Evolutionary conservation across 2,888 invertebrate species (phyloP), one percentile per base, ranked within the genome.

Genomic region (Heliothis peltigera): DNA sequence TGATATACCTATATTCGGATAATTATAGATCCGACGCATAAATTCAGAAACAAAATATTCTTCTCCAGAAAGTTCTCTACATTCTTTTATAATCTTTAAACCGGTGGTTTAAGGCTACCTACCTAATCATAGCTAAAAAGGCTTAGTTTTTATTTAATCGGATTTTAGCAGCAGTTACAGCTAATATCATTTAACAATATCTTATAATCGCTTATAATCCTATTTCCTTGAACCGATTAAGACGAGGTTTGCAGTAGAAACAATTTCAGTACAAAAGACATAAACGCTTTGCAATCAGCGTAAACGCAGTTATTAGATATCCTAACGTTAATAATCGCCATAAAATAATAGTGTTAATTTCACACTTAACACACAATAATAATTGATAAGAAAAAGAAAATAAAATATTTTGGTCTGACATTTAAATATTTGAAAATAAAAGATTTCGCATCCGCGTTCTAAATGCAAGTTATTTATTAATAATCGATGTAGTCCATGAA

Each of bases 181-280:
- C 21, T 46, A 46, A 21, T 19, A n/a, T 39, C 4, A n/a, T 39
- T n/a, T 5, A 39, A 39, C 39, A 39, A 39, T 39, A n/a, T 15
- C 5, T n/a, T n/a, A n/a, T n/a, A n/a, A n/a, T 39, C 39, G n/a
- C n/a, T 39, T 15, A n/a, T n/a, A 18, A 44, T 8, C 21, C 18
- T 8, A 22, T n/a, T 35, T 18, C 19, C 25, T 32, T 17, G 1
- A 12, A 8, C 47, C n/a, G 18, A 10, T 39, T 15, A 49, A 54
- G 17, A 35, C 25, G 1, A 8, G 17, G 42, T 61, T 52, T 0
- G 12, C 15, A 56, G 10, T 42, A 10, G 3, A 22, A 22, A 35
- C 2, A 10, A 15, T 70, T 43, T 54, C 43, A 54, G 60, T 75
- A 70, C 76, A 64, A 73, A 73, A 73, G 72, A 73, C 65, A 60